Conservation (phyloP, 2,888 invertebrate genomes). For the Graphium colonna region DNA sequence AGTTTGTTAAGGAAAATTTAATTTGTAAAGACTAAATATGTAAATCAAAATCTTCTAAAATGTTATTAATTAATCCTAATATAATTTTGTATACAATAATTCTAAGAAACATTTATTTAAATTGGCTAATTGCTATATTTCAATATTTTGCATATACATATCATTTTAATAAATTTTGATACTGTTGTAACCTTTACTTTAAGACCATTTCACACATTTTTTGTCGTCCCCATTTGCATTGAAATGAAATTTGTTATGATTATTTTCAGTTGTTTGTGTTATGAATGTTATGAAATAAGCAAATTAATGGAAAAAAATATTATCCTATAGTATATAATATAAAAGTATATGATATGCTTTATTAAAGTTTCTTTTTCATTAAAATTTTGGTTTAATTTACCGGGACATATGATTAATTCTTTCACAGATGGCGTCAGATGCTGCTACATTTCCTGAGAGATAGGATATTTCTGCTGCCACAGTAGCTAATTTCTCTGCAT, state of each 20-base stretch:
- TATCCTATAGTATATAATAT: slow-evolving; percentile 1
- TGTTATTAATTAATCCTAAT: neutral
- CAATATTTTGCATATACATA: neutral
- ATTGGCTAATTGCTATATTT: neutral
- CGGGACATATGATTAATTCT: slow-evolving; percentile 71
- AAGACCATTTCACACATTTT: neutral
- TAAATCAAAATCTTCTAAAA: neutral
- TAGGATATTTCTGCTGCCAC: slow-evolving; percentile 77
- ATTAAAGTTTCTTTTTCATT: slow-evolving; percentile 47
- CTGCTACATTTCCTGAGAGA: slow-evolving; percentile 72
- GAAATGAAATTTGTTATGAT: neutral
- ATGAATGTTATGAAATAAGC: slow-evolving; percentile 23
- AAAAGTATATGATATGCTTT: slow-evolving; percentile 42
- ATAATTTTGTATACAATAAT: neutral
- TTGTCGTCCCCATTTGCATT: neutral
- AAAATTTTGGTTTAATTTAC: slow-evolving; percentile 37
- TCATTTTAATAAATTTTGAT: neutral
- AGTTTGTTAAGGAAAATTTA: neutral
- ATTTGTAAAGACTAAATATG: no score
- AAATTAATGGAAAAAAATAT: slow-evolving; percentile 27
- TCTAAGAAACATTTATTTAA: neutral
- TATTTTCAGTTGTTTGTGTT: slow-evolving; percentile 18
- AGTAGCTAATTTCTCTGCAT: slow-evolving; percentile 77
- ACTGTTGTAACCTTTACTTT: neutral
- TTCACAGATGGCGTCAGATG: slow-evolving; percentile 77